Conservation (phyloP, 2,113 vertebrate genomes). For the Hyperoodon ampullatus region DNA sequence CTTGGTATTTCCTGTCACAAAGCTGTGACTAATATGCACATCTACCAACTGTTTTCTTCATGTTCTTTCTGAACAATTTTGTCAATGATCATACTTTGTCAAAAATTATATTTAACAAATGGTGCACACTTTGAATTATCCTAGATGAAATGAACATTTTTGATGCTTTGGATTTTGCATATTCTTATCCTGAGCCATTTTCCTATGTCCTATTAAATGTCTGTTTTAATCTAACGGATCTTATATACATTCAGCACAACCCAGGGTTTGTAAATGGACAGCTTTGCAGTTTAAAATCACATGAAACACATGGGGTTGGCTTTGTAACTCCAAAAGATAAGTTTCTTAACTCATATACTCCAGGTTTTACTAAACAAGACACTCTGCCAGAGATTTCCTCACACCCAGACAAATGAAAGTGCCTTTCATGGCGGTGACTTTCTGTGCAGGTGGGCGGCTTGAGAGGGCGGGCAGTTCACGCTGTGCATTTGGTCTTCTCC, state of each 20-base stretch:
- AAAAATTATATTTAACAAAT: not conserved
- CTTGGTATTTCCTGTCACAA: not conserved
- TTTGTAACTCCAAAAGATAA: slow-evolving; percentile 9
- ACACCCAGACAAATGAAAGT: not conserved
- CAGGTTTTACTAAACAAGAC: not conserved
- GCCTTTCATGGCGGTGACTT: not conserved
- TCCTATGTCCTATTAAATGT: not conserved
- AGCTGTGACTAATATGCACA: not conserved
- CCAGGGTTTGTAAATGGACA: not conserved
- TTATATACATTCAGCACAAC: not conserved
- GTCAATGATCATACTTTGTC: not conserved
- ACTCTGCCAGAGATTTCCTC: not conserved
- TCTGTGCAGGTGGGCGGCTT: not conserved
- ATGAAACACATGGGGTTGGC: not conserved
- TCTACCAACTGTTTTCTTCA: not conserved
- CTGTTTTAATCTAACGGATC: not conserved
- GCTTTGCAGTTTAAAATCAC: not conserved
- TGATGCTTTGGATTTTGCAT: not conserved
- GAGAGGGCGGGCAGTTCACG: not conserved
- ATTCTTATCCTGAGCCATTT: not conserved
- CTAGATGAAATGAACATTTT: not conserved
- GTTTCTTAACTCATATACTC: not conserved
- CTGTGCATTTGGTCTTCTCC: not conserved
- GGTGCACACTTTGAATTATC: not conserved
- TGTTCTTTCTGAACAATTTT: not conserved